phyloP scores from a whole-genome alignment of 1,140 invertebrate species.

The Aphis gossypii region DNA sequence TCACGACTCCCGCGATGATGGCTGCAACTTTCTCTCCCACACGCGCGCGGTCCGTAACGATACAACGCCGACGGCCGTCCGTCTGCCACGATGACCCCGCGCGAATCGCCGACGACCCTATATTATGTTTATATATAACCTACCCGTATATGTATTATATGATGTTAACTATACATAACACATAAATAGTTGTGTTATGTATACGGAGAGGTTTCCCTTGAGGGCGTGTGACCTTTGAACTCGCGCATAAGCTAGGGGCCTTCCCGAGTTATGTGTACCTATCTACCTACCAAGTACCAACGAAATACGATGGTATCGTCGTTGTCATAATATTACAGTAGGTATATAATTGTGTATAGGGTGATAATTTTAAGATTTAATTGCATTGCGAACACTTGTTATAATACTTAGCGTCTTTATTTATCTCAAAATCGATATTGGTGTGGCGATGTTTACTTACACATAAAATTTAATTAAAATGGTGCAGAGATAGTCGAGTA shows the following conservation, averaged over 20 bases:
- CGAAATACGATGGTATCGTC: background rate
- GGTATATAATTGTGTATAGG: background rate
- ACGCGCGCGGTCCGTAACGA: background rate
- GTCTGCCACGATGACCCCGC: slow-evolving; percentile 16
- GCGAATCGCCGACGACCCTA: background rate
- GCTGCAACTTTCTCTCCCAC: slow-evolving; percentile 19
- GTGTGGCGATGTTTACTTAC: background rate
- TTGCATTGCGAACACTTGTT: no score
- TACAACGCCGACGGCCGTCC: background rate
- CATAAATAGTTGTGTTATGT: background rate
- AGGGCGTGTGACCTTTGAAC: background rate
- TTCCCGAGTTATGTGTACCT: background rate
- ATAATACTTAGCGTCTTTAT: no score
- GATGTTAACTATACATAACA: background rate
- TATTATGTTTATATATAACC: background rate
- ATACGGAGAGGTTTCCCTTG: background rate
- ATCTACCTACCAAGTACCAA: background rate
- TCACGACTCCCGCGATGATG: slow-evolving; percentile 1
- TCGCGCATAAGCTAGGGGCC: background rate
- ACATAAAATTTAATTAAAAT: background rate
- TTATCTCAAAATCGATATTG: background rate
- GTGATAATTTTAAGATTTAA: no score
- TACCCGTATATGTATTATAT: background rate
- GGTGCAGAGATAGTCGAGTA: background rate
- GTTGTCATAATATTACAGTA: background rate